A percentile compares a stretch with the other conserved stretches of the same genome.
These are phyloP conservation scores for Craterocephalus amniculus DNA, from an alignment of 2,797 vertebrate species.

Conservation along the genomic window DNA sequence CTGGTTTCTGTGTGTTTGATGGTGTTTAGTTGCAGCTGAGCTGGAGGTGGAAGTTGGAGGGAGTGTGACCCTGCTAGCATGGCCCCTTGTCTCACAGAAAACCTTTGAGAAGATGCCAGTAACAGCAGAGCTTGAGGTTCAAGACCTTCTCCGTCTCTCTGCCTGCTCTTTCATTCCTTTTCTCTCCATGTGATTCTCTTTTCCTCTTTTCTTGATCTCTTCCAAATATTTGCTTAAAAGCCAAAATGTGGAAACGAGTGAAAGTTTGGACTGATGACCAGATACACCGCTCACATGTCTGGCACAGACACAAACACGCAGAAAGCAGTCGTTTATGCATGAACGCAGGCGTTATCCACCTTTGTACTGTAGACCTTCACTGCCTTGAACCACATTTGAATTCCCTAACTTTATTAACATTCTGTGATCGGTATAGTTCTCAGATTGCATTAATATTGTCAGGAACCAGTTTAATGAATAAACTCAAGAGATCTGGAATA, in stretches of 20 bases:
- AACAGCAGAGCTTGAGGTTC: conserved; percentile 71
- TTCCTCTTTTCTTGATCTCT: conserved; percentile 69
- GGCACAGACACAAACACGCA: conserved; percentile 41
- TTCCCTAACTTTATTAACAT: background rate
- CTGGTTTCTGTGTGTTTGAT: conserved; percentile 36
- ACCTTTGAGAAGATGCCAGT: conserved; percentile 81
- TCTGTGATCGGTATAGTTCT: conserved; percentile 33
- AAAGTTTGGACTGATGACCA: conserved; percentile 59
- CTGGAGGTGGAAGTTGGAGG: conserved; percentile 58
- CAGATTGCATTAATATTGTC: conserved; percentile 11
- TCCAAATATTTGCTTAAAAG: conserved; percentile 79
- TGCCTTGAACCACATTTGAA: conserved; percentile 20
- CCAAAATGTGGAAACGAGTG: conserved; percentile 76
- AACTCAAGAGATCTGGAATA: conserved; percentile 8
- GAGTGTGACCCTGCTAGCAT: conserved; percentile 53
- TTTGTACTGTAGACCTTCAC: conserved; percentile 50
- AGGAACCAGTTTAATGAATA: conserved; percentile 36
- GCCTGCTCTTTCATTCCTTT: conserved; percentile 40
- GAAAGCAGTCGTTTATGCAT: conserved; percentile 18
- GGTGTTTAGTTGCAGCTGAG: conserved; percentile 34
- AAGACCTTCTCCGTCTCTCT: conserved; percentile 66
- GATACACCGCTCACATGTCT: conserved; percentile 34
- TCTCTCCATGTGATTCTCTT: conserved; percentile 42
- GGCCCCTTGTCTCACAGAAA: conserved; percentile 75
- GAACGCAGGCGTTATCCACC: background rate